Evolutionary conservation across 1,140 invertebrate species (phyloP).

Genomic region (Trichonephila clavipes): DNA sequence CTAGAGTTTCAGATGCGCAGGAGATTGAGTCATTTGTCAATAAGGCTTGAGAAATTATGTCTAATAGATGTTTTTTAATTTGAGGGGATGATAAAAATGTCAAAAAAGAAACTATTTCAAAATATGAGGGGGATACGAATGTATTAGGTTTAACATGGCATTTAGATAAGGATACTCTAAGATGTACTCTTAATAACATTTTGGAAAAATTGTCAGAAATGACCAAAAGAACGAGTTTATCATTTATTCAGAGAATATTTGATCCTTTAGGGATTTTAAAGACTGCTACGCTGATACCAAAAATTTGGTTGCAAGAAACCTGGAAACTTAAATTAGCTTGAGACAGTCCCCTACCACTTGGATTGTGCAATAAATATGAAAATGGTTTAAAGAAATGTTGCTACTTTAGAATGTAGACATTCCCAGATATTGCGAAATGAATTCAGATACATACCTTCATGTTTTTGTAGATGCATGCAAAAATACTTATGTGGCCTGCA

Average conservation of each 20-base stretch:
- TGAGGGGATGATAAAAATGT: constrained; percentile 41
- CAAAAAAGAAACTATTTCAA: background rate
- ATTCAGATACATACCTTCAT: background rate
- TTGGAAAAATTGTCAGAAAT: background rate
- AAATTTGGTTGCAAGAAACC: background rate
- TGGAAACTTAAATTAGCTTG: background rate
- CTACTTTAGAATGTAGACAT: constrained; percentile 6
- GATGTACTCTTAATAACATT: background rate
- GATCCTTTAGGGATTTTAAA: background rate
- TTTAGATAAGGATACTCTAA: background rate
- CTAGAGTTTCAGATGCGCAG: background rate
- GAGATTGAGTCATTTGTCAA: constrained; percentile 38
- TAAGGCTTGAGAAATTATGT: background rate
- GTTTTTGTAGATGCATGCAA: constrained; percentile 26
- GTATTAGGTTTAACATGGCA: background rate
- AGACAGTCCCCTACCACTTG: background rate
- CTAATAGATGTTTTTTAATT: constrained; percentile 24
- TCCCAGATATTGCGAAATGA: background rate
- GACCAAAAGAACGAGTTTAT: background rate
- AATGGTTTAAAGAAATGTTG: constrained; percentile 31
- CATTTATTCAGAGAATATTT: background rate
- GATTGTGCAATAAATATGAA: background rate
- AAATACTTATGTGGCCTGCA: background rate
- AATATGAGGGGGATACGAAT: background rate
- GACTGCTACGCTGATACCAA: background rate